phyloP scores from a whole-genome alignment of 2,888 invertebrate species.

The Agrochola lychnidis region DNA sequence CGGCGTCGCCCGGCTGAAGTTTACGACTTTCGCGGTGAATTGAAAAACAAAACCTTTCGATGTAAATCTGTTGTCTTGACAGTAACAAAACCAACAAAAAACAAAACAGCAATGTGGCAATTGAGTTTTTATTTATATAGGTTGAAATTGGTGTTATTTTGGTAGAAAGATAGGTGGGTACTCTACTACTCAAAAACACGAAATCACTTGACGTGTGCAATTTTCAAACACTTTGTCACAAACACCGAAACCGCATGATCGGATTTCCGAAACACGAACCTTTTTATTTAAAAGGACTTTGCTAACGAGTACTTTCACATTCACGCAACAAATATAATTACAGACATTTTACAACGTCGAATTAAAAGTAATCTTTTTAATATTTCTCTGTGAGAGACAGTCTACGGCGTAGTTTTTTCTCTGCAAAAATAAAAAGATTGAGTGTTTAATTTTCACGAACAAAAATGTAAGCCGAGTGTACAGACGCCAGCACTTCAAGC shows the following conservation, averaged over 20 bases:
- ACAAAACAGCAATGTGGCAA: neutral
- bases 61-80: neutral
- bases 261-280: neutral
- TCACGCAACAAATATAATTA: neutral
- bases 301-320: neutral
- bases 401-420: neutral
- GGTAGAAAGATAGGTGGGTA: neutral
- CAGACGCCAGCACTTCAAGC: too few species aligned
- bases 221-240: neutral
- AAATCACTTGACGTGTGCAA: neutral
- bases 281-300: neutral
- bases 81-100: neutral
- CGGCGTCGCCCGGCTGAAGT: neutral
- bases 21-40: fast-evolving
- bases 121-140: neutral
- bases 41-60: neutral
- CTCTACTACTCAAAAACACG: neutral
- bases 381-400: neutral
- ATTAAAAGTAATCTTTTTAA: neutral
- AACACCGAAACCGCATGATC: neutral
- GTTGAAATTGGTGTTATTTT: neutral
- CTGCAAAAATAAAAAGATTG: too few species aligned
- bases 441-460: too few species aligned
- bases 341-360: neutral
- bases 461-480: neutral